phyloP scores from a whole-genome alignment of 2,888 invertebrate species.

The Cosmopolites sordidus region DNA sequence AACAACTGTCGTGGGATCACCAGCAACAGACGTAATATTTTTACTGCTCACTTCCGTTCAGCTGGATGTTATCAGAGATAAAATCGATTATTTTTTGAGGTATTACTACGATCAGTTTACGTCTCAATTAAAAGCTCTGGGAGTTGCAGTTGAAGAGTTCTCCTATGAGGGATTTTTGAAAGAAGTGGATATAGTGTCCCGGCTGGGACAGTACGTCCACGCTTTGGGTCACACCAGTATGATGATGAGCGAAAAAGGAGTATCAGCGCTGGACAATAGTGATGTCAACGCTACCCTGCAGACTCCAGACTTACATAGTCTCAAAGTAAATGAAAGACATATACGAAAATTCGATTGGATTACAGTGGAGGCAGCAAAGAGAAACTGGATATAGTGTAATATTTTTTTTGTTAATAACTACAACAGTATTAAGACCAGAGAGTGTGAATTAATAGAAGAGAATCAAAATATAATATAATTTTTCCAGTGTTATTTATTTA shows the following conservation, averaged over 20 bases:
- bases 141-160: background rate
- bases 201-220: background rate
- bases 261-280: background rate
- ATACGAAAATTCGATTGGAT: conserved; percentile 3
- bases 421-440: no score
- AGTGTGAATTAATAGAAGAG: no score
- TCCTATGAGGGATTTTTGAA: conserved; percentile 2
- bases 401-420: no score
- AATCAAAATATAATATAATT: no score
- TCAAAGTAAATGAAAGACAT: background rate
- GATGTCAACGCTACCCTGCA: background rate
- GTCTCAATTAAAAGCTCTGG: conserved; percentile 5
- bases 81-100: conserved; percentile 20
- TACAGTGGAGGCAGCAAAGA: conserved; percentile 2
- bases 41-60: conserved; percentile 34
- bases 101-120: conserved; percentile 20
- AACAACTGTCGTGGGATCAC: conserved; percentile 29
- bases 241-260: background rate
- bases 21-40: conserved; percentile 33
- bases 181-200: background rate
- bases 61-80: background rate
- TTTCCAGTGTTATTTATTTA: no score
- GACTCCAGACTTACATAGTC: background rate
- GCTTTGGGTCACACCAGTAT: background rate
- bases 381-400: conserved; percentile 7